Base-by-base conservation (phyloP, 2,888 invertebrate genomes). In the Dusona sp. region DNA sequence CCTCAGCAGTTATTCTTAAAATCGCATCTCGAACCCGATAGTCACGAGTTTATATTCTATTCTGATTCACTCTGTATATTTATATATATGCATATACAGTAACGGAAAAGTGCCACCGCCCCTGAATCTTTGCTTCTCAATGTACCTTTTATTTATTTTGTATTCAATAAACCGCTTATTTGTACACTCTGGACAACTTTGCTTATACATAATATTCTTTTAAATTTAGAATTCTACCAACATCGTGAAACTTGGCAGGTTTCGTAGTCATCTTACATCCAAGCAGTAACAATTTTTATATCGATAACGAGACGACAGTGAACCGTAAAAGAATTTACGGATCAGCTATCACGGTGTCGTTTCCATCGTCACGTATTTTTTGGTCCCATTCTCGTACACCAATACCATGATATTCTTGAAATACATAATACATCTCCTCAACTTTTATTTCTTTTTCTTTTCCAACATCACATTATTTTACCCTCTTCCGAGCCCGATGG, bases 311-410 rank as follows among this genome's bases (percentile, higher is more conserved):
- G 42, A 64, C 13, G 64, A 64, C 16, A 64, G 4, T 16, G 64
- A 84, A 77, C 77, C 57, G 67, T 84, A 80, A 81, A 84, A 77
- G 78, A 78, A 78, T 85, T 78, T 74, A 78, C 78, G 85, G 81
- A 54, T 85, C 85, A 73, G 67, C 45, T 33, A 57, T 64, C 4
- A 38, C 4, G n/a, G 7, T 29, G 51, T 81, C 38, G 84, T 68
- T 29, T 61, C 61, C 61, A 29, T 61, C 29, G 25, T 84, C 54
- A 77, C 54, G 78, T 54, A 33, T 38, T 86, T 78, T 85, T 83
- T 81, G 85, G 88, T 75, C 54, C 38, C 48, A 67, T 67, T 29
- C 57, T 51, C 16, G 6, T 25, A 38, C 57, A 25, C 67, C 16
- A 7, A 16, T 36, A 29, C 3, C 25, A 64, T 45, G 29, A 64